Conservation (phyloP, 2,888 invertebrate species). For the Melieria crassipennis region DNA sequence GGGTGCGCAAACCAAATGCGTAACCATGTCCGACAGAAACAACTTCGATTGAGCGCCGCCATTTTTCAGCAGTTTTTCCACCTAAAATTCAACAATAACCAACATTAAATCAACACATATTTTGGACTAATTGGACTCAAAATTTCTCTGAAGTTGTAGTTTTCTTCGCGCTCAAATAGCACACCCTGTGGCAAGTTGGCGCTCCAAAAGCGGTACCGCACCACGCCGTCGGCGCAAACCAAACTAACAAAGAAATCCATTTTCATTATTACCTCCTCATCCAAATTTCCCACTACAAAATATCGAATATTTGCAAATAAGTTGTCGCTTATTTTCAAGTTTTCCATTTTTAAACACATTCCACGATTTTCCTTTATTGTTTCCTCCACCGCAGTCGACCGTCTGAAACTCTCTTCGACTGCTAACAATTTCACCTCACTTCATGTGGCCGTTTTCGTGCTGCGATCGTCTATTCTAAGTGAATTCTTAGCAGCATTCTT, state of each 20-base stretch:
- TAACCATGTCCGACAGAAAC: conserved; percentile 91
- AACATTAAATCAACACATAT: conserved; percentile 10
- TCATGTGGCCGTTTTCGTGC: conserved; percentile 33
- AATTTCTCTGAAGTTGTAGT: neutral
- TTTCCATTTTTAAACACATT: conserved; percentile 53
- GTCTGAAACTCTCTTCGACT: neutral
- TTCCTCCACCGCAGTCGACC: conserved; percentile 16
- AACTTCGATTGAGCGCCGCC: conserved; percentile 89
- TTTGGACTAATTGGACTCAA: neutral
- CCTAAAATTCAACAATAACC: conserved; percentile 68
- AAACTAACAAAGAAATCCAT: neutral
- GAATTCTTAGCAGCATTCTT: neutral
- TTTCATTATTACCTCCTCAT: conserved; percentile 71
- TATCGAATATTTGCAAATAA: conserved; percentile 86
- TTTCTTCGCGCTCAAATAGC: neutral
- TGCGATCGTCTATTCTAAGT: neutral
- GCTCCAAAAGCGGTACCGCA: conserved; percentile 4
- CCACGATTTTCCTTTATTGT: conserved; percentile 29
- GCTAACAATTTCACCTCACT: conserved; percentile 19
- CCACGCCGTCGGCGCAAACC: neutral
- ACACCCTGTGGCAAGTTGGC: conserved; percentile 34
- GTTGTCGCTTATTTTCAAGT: conserved; percentile 61
- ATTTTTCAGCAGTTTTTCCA: conserved; percentile 79
- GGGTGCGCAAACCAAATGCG: conserved; percentile 89
- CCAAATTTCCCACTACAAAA: conserved; percentile 82